Conservation (phyloP, 2,888 invertebrate genomes). For the Dasypolia templi region DNA sequence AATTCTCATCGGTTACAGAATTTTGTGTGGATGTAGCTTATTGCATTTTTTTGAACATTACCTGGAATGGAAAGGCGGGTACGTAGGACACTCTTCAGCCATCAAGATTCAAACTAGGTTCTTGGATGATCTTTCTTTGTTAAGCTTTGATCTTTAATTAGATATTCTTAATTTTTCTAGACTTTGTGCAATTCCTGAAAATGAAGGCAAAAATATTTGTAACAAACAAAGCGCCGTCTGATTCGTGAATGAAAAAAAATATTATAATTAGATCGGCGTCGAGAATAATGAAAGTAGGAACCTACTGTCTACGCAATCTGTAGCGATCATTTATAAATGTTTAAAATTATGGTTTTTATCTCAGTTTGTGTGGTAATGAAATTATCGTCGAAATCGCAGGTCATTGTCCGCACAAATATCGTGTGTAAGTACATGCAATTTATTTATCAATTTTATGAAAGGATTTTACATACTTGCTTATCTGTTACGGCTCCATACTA, state of each 20-base stretch:
- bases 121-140: background rate
- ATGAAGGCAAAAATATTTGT: constrained; percentile 16
- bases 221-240: constrained; percentile 18
- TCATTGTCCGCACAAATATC: constrained; percentile 59
- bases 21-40: background rate
- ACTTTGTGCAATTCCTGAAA: constrained; percentile 3
- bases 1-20: background rate
- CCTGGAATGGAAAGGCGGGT: no score
- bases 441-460: constrained; percentile 24
- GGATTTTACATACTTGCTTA: constrained; percentile 5
- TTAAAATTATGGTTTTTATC: constrained; percentile 63
- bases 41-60: background rate
- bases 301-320: constrained; percentile 24
- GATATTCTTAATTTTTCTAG: background rate
- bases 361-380: constrained; percentile 62
- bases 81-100: background rate
- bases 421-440: constrained; percentile 38
- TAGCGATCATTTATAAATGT: constrained; percentile 29
- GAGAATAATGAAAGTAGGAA: constrained; percentile 23
- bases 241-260: constrained; percentile 32
- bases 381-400: constrained; percentile 67
- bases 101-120: background rate
- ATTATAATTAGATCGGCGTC: constrained; percentile 7
- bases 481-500: background rate
- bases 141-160: background rate